These are phyloP conservation scores for Metaphire vulgaris DNA, from an alignment of 1,140 invertebrate genomes.

Conservation along the genomic window DNA sequence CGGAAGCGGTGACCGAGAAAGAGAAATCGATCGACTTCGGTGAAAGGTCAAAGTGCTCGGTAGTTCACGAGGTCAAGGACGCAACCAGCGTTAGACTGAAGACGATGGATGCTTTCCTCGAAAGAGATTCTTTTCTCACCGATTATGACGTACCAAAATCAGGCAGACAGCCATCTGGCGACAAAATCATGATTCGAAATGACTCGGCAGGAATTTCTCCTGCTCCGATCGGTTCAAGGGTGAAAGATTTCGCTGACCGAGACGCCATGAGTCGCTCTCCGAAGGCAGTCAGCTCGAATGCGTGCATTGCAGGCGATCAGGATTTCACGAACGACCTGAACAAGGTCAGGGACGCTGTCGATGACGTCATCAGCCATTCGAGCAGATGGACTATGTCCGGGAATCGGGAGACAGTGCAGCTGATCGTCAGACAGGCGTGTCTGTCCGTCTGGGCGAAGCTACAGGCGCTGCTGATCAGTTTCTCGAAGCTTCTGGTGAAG, in stretches of 20 bases:
- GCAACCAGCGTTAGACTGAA: not conserved
- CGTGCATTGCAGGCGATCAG: no score
- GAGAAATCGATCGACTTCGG: not conserved
- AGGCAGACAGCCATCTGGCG: not conserved
- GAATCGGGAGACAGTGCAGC: not conserved
- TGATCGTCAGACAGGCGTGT: not conserved
- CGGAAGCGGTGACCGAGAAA: not conserved
- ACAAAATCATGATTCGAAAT: not conserved
- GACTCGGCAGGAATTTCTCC: not conserved
- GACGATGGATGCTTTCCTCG: no score
- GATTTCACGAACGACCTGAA: not conserved
- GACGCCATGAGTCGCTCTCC: no score
- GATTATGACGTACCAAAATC: not conserved
- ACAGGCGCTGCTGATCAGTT: not conserved
- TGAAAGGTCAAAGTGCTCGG: not conserved
- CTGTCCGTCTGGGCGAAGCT: not conserved
- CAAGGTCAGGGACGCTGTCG: not conserved
- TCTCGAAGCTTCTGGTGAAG: not conserved
- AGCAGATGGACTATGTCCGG: not conserved
- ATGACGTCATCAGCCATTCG: not conserved
- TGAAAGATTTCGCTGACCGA: not conserved
- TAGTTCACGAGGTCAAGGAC: not conserved
- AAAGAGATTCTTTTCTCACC: not conserved
- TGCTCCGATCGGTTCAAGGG: not conserved
- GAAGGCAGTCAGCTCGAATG: no score